Base-by-base conservation (phyloP, 2,888 invertebrate genomes). In the Pediacus dermestoides region DNA sequence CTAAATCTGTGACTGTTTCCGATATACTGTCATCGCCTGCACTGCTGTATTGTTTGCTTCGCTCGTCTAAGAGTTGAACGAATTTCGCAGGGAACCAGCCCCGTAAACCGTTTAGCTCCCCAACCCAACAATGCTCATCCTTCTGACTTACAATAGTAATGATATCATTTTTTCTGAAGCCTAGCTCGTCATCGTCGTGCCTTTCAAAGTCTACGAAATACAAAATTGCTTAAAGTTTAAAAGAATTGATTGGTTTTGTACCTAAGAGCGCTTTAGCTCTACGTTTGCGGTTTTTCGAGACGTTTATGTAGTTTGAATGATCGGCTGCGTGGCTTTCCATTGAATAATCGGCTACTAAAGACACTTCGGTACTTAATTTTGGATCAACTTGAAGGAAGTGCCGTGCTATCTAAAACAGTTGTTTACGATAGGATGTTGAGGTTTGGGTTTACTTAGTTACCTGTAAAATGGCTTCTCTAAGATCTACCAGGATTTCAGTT, bases 91-190 rank as follows among this genome's bases (percentile, higher is more conserved):
- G 95, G 71, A 96, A 96, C 95, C 95, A 96, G 76, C 79, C 91
- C 66, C 88, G 76, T 30, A 95, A 72, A 0, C 96, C 96, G 74
- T 96, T 96, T 30, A 97, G 69, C 68, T 97, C 96, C 3, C 96
- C 96, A 50, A 96, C 87, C 96, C 96, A 97, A 68, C 96, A 97
- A 66, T 97, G 95, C 63, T 97, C 96, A 73, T 97, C 96, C 68
- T 92, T 90, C 64, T 93, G 93, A 61, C 93, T 95, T 14, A 96
- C 84, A 27, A 99, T 91, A 34, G 94, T 97, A 37, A 99, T 95
- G 22, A 99, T 90, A 70, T 99, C 97, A 74, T 99, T 97, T 70
- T 94, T 96, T 34, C 95, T 80, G 70, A 99, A 99, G 4, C 97
- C 97, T 36, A 99, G 71, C 70, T 99, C 99, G 73, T 99, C 97